phyloP scores from a whole-genome alignment of 1,140 invertebrate species.

The Drosophila lowei region DNA sequence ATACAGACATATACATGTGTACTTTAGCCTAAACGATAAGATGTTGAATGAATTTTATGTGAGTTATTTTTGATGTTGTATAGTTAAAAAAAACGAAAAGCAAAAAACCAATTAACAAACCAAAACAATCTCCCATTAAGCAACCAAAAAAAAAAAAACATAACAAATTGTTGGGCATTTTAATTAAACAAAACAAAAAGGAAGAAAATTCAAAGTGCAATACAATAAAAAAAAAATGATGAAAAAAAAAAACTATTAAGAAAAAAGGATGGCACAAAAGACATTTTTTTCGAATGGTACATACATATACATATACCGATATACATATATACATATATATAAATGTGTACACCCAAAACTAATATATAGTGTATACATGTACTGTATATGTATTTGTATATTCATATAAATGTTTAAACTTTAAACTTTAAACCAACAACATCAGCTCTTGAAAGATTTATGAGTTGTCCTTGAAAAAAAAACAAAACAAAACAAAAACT shows the following conservation, averaged over 20 bases:
- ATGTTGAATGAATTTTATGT: slow-evolving; percentile 78
- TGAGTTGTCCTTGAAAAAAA: slow-evolving; percentile 38
- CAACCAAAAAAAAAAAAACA: slow-evolving; percentile 27
- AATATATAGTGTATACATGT: no score
- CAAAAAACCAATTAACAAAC: slow-evolving; percentile 36
- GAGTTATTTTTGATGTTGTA: slow-evolving; percentile 78
- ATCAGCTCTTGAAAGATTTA: slow-evolving; percentile 28
- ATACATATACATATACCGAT: slow-evolving; percentile 17
- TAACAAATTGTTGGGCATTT: slow-evolving; percentile 58
- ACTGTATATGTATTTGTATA: no score
- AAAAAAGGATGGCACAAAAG: slow-evolving; percentile 35
- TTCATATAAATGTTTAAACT: no score
- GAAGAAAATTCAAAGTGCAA: slow-evolving; percentile 51
- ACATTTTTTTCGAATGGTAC: slow-evolving; percentile 31
- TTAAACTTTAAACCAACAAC: no score
- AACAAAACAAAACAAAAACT: slow-evolving; percentile 19
- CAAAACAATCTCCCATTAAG: slow-evolving; percentile 41
- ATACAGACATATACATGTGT: slow-evolving; percentile 46
- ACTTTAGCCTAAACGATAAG: slow-evolving; percentile 51
- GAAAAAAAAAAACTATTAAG: slow-evolving; percentile 27
- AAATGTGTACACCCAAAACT: neutral
- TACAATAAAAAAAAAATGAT: slow-evolving; percentile 55
- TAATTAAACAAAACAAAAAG: slow-evolving; percentile 34
- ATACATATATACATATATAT: slow-evolving; percentile 3
- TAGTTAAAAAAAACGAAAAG: slow-evolving; percentile 49